These are phyloP conservation scores for Busseola fusca DNA, from an alignment of 2,888 invertebrate genomes.

Conservation along the genomic window DNA sequence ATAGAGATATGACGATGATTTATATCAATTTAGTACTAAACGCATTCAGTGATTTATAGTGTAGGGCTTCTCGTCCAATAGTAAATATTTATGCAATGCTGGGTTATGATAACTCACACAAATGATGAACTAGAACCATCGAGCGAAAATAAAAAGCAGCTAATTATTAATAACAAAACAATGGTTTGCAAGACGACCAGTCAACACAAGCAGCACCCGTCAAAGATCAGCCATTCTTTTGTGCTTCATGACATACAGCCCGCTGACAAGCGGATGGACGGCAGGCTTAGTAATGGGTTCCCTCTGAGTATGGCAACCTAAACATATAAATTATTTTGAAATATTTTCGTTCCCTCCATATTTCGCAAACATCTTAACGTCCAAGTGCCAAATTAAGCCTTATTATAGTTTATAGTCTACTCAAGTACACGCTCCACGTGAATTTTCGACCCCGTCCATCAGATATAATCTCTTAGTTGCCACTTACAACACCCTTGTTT, in stretches of 20 bases:
- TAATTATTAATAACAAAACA: too few species aligned
- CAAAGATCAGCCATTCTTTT: not conserved
- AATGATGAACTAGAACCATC: too few species aligned
- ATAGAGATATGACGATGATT: too few species aligned
- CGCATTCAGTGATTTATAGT: too few species aligned
- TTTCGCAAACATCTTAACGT: not conserved
- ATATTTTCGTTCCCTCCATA: not conserved
- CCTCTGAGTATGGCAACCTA: not conserved
- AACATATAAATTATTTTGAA: not conserved
- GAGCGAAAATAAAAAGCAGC: too few species aligned
- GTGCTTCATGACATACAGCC: not conserved
- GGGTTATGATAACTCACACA: too few species aligned
- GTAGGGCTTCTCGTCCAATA: too few species aligned
- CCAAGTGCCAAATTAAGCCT: constrained; percentile 2
- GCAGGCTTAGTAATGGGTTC: too few species aligned
- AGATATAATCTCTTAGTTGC: constrained; percentile 52
- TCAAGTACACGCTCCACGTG: not conserved
- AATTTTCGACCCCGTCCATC: constrained; percentile 16
- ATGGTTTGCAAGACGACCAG: too few species aligned
- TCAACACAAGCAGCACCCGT: too few species aligned
- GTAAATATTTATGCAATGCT: too few species aligned
- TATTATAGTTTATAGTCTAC: constrained; percentile 13
- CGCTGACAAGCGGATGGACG: not conserved
- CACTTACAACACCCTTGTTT: constrained; percentile 42
- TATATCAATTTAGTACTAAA: too few species aligned